Percentiles rank a stretch among this genome's conserved stretches.
Conservation (phyloP, 2,113 vertebrate species). For the Nycticryphes semicollaris region DNA sequence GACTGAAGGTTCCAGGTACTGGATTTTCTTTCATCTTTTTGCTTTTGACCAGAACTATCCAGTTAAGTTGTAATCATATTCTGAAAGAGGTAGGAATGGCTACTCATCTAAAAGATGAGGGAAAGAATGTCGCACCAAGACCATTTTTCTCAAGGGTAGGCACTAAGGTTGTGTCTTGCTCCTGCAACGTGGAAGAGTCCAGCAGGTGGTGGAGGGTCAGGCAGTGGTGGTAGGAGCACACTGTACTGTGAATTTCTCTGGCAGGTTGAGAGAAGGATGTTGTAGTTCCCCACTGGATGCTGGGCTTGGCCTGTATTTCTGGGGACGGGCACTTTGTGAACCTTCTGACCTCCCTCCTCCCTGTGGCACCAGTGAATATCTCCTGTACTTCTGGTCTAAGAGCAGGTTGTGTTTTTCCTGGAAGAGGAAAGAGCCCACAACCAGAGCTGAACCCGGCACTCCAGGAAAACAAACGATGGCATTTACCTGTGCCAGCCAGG, state of each 20-base stretch:
- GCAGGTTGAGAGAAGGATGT: neutral
- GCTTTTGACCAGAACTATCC: neutral
- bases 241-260: neutral
- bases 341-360: neutral
- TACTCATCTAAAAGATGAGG: neutral
- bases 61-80: neutral
- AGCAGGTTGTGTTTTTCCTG: neutral
- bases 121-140: neutral
- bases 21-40: constrained; percentile 1
- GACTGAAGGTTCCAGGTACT: neutral
- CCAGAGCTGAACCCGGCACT: neutral
- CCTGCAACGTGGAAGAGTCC: neutral
- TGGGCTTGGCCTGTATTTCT: neutral
- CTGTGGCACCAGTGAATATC: neutral
- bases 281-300: neutral
- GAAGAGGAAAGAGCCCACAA: neutral
- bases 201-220: neutral
- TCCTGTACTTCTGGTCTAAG: neutral
- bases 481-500: neutral
- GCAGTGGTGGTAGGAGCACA: neutral
- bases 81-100: neutral
- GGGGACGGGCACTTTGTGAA: neutral
- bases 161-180: neutral
- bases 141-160: neutral
- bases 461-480: neutral